Base-by-base conservation (phyloP, 2,113 vertebrate species). In the Tragulus kanchil region DNA sequence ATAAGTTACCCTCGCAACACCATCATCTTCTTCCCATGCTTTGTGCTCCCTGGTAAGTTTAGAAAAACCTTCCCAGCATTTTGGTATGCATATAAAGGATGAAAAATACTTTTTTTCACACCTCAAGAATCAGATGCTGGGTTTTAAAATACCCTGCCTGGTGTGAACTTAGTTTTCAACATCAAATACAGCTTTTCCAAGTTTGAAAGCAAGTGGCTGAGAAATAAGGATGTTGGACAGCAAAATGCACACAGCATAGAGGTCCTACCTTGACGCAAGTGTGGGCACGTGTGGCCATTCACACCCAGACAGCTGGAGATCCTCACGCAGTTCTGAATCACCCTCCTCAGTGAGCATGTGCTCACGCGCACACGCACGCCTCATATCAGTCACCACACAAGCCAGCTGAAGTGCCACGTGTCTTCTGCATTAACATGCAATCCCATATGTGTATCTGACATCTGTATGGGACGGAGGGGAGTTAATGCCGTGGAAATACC, bases 161-260 rank as follows among this genome's bases (percentile, higher is more conserved):
- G 95, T 83, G 94, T 96, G 94, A 97, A 97, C 62, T 78, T 50
- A 56, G 91, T 86, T 95, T 95, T 94, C 97, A 97, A 78, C 94
- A 94, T 96, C 83, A 52, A 36, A 64, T 2, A 6, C 85, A 77
- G 93, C 82, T 94, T 96, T 89, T 90, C 93, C 91, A 88, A 91
- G 71, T 94, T 26, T 90, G 86, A 95, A 91, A 81, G 52, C 54
- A 73, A 93, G 82, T n/a, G 73, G 73, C 87, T 93, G 64, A 94
- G 95, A 91, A 95, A 89, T 31, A 26, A 64, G 59, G 89, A 82
- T 31, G 21, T 54, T 54, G 71, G 23, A 28, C 54, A 25, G 94
- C 16, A 12, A 79, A 64, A 23, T 13, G 13, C 75, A 67, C 71
- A 6, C 5, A 48, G 50, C 45, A 1, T 45, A 21, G 0, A 0